Conservation (phyloP, 30 jellyfish, hydroid and myxozoan species). For the Aurelia sp. region DNA sequence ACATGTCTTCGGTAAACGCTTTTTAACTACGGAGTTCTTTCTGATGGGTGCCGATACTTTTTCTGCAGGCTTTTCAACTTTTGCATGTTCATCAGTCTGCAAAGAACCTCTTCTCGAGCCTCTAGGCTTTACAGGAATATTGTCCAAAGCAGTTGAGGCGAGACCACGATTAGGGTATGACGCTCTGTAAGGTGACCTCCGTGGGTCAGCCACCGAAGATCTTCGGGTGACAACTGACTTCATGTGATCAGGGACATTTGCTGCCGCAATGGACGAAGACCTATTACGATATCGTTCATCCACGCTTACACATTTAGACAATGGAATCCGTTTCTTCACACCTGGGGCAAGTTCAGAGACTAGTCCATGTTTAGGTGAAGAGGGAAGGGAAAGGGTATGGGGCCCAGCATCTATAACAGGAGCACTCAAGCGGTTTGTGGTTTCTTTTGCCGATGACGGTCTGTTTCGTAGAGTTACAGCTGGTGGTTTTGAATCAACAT, state of each 20-base stretch:
- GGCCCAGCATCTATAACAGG: constrained; percentile 21
- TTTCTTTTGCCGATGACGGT: constrained; percentile 69
- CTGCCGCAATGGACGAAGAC: not conserved
- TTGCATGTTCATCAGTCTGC: constrained; percentile 35
- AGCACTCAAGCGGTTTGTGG: constrained; percentile 38
- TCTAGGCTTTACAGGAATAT: constrained; percentile 60
- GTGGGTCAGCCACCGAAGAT: constrained; percentile 44
- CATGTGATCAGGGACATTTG: not conserved
- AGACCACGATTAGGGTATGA: constrained; percentile 70
- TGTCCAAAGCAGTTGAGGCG: constrained; percentile 36
- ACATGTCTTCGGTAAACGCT: constrained; percentile 52
- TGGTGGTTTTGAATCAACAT: constrained; percentile 40
- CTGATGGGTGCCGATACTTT: constrained; percentile 49
- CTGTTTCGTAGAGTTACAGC: constrained; percentile 75
- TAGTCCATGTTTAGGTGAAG: constrained; percentile 65
- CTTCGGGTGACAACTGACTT: constrained; percentile 26
- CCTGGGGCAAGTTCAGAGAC: constrained; percentile 67
- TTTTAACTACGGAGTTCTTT: constrained; percentile 54
- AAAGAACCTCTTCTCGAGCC: constrained; percentile 51
- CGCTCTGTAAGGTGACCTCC: constrained; percentile 63
- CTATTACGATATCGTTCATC: constrained; percentile 46
- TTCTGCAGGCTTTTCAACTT: constrained; percentile 25
- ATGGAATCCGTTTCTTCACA: constrained; percentile 52
- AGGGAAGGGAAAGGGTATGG: constrained; percentile 50
- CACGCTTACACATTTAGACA: constrained; percentile 59